Evolutionary conservation across 2,888 invertebrate species (phyloP).

Genomic region (Labia minor): DNA sequence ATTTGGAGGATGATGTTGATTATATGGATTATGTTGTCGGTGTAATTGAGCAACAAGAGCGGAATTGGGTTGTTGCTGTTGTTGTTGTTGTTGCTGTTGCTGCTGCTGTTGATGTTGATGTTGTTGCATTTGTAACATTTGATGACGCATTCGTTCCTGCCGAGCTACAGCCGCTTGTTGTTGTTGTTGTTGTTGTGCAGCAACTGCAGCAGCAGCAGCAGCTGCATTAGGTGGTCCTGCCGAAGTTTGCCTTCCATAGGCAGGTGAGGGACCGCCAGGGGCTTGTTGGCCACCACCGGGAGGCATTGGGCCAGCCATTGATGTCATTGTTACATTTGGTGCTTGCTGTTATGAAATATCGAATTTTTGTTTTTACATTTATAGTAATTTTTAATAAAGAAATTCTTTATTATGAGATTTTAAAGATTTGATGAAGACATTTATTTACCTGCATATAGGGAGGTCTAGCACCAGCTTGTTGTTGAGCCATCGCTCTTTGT

Average conservation of each 20-base stretch:
- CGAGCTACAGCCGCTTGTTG: conserved; percentile 17
- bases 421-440: too few relatives aligned
- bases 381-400: conserved; percentile 8
- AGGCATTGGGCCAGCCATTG: conserved; percentile 48
- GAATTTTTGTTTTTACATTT: too few relatives aligned
- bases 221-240: conserved; percentile 33
- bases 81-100: conserved; percentile 38
- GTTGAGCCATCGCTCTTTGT: conserved; percentile 18
- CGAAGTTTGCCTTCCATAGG: conserved; percentile 50
- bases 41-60: conserved; percentile 56
- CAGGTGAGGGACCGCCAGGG: conserved; percentile 56
- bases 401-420: too few relatives aligned
- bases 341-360: conserved; percentile 42
- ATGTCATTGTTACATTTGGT: conserved; percentile 77
- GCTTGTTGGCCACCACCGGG: conserved; percentile 36
- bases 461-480: conserved; percentile 47
- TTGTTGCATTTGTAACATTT: conserved; percentile 47
- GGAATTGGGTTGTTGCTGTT: conserved; percentile 43
- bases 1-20: conserved; percentile 48
- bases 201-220: conserved; percentile 23
- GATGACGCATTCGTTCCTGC: conserved; percentile 54
- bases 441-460: conserved; percentile 59
- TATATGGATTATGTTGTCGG: conserved; percentile 46
- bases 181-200: conserved; percentile 41
- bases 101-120: conserved; percentile 41